These are phyloP conservation scores for Rhincodon typus DNA, from an alignment of 2,797 vertebrate species.

Conservation along the genomic window DNA sequence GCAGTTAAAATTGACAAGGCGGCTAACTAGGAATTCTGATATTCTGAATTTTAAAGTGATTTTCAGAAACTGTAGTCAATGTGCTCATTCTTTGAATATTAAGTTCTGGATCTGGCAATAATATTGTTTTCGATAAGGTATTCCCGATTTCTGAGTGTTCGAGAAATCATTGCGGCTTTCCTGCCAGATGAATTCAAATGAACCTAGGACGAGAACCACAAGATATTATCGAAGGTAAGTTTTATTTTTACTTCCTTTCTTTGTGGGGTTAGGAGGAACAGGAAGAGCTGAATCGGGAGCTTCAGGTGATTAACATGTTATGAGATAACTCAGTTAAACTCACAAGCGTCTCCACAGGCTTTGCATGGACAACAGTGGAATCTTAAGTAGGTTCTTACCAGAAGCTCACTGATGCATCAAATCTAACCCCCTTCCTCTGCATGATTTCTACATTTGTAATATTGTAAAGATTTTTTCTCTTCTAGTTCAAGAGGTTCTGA, in stretches of 20 bases:
- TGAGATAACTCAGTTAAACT: not conserved
- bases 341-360: not conserved
- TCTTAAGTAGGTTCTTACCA: not conserved
- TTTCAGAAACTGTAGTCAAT: not conserved
- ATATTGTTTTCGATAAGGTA: not conserved
- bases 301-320: not conserved
- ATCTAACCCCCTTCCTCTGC: not conserved
- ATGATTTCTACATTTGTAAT: not conserved
- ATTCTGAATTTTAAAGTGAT: not conserved
- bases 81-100: not conserved
- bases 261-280: not conserved
- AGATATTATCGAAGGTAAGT: not conserved
- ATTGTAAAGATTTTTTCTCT: not conserved
- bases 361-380: not conserved
- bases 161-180: not conserved
- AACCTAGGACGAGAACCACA: not conserved
- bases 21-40: not conserved
- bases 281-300: not conserved
- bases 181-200: not conserved
- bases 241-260: not conserved
- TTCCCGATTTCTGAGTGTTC: not conserved
- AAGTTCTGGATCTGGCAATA: not conserved
- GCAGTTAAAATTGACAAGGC: not conserved
- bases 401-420: not conserved
- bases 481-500: not conserved